Evolutionary conservation across 1,140 invertebrate species (phyloP).

Genomic region (Armadillidium nasatum): DNA sequence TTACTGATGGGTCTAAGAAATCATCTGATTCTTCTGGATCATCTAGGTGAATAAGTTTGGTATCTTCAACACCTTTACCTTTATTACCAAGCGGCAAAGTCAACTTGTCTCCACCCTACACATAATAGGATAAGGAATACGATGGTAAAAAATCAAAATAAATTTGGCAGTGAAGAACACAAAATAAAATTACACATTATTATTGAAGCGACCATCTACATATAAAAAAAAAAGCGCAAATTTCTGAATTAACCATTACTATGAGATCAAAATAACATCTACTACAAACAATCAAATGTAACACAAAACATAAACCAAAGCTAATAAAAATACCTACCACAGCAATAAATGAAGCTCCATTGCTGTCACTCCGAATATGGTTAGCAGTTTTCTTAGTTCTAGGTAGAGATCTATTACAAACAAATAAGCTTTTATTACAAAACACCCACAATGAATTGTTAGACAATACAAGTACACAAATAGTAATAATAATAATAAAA

Average conservation of each 20-base stretch:
- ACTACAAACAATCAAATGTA: no score
- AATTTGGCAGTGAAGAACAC: neutral
- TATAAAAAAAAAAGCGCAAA: no score
- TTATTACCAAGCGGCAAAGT: neutral
- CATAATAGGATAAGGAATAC: neutral
- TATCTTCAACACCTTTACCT: neutral
- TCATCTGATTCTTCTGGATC: neutral
- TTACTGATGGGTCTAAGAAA: neutral
- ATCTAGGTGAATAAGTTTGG: neutral
- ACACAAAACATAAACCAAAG: no score
- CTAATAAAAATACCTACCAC: neutral
- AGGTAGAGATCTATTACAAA: neutral
- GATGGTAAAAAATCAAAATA: neutral
- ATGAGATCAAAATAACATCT: no score
- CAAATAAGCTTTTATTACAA: no score
- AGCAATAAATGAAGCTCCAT: neutral
- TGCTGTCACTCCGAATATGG: neutral
- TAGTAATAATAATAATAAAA: no score
- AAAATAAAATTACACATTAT: neutral
- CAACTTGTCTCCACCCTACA: neutral
- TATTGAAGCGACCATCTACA: neutral
- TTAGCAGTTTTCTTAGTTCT: neutral
- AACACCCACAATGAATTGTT: no score
- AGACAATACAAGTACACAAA: no score
- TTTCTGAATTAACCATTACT: no score